Base-by-base conservation (phyloP, 2,113 vertebrate species). In the Lamprologus sp. region DNA sequence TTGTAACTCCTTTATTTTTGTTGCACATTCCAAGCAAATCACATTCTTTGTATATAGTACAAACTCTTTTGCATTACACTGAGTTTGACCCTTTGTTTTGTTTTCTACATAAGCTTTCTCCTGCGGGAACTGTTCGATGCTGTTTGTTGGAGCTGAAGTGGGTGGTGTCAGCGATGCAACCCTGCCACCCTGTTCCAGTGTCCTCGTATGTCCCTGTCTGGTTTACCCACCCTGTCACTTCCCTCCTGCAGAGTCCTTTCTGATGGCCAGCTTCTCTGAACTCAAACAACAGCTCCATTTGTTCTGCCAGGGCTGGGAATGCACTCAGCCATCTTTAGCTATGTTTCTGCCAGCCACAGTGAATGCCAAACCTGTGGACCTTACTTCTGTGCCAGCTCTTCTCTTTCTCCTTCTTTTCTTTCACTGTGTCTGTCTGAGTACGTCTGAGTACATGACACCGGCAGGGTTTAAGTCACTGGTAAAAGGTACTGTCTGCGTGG, bases 201-300 rank as follows among this genome's bases (percentile, higher is more conserved):
- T 95, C 90, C 93, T 92, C 79, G 87, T 92, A 88, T 93, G 91
- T 92, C 94, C 93, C 88, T 85, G 90, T 90, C 92, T 89, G 88
- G 92, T 87, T 87, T 42, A 84, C 87, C 84, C 79, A 87, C 86
- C 86, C 89, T 87, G 86, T 90, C 79, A 82, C 85, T 88, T 92
- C 88, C 84, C 84, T 91, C 89, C 87, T 33, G 84, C 53, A 19
- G 92, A 91, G 86, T 91, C 87, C 88, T 93, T 92, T 94, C 86
- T 81, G 88, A 93, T 90, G 92, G 87, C 93, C 94, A 91, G 86
- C 87, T 95, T 84, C 90, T 92, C 92, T 95, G 93, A 93, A 93
- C 93, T 93, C 91, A 94, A 93, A 95, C 95, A 96, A 94, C 93
- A 93, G 93, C 87, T 93, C 92, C 89, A 93, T 94, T 94, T 96